phyloP scores from a whole-genome alignment of 2,113 vertebrate species.

The Scartelaos histophorus region DNA sequence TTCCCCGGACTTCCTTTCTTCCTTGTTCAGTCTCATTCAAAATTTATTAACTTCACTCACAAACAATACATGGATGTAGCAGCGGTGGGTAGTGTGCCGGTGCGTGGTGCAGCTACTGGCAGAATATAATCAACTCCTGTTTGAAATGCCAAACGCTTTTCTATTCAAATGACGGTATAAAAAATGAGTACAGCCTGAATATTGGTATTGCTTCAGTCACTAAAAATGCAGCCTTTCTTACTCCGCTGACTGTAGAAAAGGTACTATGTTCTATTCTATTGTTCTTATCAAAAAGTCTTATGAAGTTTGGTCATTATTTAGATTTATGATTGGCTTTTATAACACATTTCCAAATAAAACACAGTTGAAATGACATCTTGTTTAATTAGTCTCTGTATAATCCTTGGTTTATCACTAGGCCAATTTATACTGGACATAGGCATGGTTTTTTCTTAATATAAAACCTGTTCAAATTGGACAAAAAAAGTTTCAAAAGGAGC shows the following conservation, averaged over 20 bases:
- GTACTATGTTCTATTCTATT: no score
- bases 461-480: no score
- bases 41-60: slow-evolving; percentile 37
- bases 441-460: background rate
- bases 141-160: slow-evolving; percentile 92
- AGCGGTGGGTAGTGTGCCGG: slow-evolving; percentile 53
- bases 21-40: slow-evolving; percentile 37
- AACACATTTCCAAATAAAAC: no score
- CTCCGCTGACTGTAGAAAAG: no score
- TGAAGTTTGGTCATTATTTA: no score
- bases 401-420: background rate
- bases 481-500: no score
- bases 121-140: slow-evolving; percentile 91
- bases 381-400: no score
- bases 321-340: no score
- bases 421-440: background rate
- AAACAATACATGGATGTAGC: slow-evolving; percentile 46
- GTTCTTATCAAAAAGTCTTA: no score
- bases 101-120: slow-evolving; percentile 52
- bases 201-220: slow-evolving; percentile 99
- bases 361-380: no score
- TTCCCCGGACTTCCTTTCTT: slow-evolving; percentile 11
- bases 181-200: slow-evolving; percentile 87
- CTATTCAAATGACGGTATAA: slow-evolving; percentile 84
- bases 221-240: slow-evolving; percentile 10